Conservation (phyloP, 2,888 invertebrate species). For the Tetrapedia diversipes region DNA sequence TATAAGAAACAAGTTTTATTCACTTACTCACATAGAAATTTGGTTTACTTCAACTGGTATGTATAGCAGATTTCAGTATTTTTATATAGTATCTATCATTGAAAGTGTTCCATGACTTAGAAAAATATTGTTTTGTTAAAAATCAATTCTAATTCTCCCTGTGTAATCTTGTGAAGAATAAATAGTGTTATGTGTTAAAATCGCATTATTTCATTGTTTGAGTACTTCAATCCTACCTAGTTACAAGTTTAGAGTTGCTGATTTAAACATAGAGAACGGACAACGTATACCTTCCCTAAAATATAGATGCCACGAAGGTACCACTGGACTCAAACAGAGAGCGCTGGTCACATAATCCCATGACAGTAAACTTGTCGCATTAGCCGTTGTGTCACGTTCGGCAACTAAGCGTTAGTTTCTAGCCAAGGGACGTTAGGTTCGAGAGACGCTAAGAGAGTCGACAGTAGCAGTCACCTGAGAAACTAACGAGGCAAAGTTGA, state of each 20-base stretch:
- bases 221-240: not conserved
- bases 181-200: no score
- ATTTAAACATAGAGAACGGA: conserved; percentile 21
- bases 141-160: no score
- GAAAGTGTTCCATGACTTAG: no score
- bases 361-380: conserved; percentile 71
- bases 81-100: no score
- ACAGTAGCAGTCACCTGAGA: conserved; percentile 60
- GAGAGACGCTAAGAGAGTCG: conserved; percentile 59
- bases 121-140: no score
- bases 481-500: conserved; percentile 56
- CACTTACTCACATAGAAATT: no score
- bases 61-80: no score
- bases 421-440: conserved; percentile 63
- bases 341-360: conserved; percentile 69
- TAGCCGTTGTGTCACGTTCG: conserved; percentile 71
- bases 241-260: not conserved
- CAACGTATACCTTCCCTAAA: conserved; percentile 31
- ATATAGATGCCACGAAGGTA: conserved; percentile 48
- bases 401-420: conserved; percentile 65
- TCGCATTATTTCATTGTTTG: not conserved
- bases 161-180: no score
- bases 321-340: conserved; percentile 48
- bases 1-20: no score
- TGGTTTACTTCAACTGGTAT: no score